Evolutionary conservation across 2,888 invertebrate species (phyloP).

Genomic region (Embidobia sp.): DNA sequence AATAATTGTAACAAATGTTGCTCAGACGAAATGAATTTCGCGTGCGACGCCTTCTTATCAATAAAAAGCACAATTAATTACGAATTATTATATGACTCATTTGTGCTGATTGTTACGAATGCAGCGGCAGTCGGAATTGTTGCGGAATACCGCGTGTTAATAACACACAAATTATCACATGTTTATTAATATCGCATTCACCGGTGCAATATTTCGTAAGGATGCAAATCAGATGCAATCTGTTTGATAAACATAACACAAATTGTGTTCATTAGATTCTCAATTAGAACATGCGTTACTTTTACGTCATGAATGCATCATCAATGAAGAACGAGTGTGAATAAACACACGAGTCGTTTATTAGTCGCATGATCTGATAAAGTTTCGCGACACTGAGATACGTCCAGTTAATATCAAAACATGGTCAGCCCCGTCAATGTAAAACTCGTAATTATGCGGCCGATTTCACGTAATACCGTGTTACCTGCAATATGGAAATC

Average conservation of each 20-base stretch:
- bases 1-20: slow-evolving; percentile 20
- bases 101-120: slow-evolving; percentile 17
- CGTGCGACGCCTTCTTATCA: slow-evolving; percentile 4
- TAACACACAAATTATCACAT: slow-evolving; percentile 39
- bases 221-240: slow-evolving; percentile 37
- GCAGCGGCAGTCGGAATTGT: not conserved
- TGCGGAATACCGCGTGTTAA: slow-evolving; percentile 6
- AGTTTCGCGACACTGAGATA: slow-evolving; percentile 57
- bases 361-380: slow-evolving; percentile 49
- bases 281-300: slow-evolving; percentile 32
- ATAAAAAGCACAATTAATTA: slow-evolving; percentile 29
- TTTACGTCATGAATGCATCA: slow-evolving; percentile 31
- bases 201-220: slow-evolving; percentile 28
- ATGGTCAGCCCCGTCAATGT: slow-evolving; percentile 69
- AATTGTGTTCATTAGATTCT: slow-evolving; percentile 36
- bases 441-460: slow-evolving; percentile 77
- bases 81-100: too few species aligned
- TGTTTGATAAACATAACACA: slow-evolving; percentile 37
- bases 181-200: slow-evolving; percentile 37
- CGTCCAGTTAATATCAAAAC: slow-evolving; percentile 61
- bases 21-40: slow-evolving; percentile 2
- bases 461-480: slow-evolving; percentile 79
- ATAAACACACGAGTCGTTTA: slow-evolving; percentile 40
- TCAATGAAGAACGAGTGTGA: slow-evolving; percentile 29
- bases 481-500: slow-evolving; percentile 80